Conservation (phyloP, 1,140 invertebrate species). For the Pygmarrhopalites habei region DNA sequence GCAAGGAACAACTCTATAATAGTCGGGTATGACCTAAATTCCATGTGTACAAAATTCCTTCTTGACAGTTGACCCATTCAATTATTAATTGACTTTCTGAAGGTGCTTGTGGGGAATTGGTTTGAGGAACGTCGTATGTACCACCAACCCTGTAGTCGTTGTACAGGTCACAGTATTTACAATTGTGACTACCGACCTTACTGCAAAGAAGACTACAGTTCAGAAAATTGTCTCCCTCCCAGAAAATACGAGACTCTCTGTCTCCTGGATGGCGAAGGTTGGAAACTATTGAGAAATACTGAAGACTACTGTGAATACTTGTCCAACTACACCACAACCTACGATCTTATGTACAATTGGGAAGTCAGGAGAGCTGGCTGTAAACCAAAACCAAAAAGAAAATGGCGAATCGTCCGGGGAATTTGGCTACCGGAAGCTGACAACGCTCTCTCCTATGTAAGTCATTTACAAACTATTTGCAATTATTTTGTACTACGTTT, state of each 20-base stretch:
- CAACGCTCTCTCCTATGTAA: slow-evolving; percentile 30
- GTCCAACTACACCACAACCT: slow-evolving; percentile 34
- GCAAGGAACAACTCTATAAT: too few species aligned
- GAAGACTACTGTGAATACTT: slow-evolving; percentile 33
- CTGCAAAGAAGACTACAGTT: neutral
- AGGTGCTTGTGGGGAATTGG: slow-evolving; percentile 29
- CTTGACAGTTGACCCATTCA: too few species aligned
- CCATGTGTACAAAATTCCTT: too few species aligned
- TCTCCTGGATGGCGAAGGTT: slow-evolving; percentile 8
- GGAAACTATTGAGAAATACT: slow-evolving; percentile 19
- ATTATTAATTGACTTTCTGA: neutral
- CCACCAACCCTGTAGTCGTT: slow-evolving; percentile 23
- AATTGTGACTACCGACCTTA: slow-evolving; percentile 21
- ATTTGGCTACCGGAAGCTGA: slow-evolving; percentile 29
- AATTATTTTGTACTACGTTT: neutral
- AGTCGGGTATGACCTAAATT: too few species aligned
- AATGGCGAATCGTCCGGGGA: slow-evolving; percentile 23
- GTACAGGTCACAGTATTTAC: slow-evolving; percentile 26
- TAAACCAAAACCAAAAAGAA: slow-evolving; percentile 18
- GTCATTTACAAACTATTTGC: neutral
- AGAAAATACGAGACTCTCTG: neutral
- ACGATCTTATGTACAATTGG: slow-evolving; percentile 37
- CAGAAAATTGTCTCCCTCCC: slow-evolving; percentile 9
- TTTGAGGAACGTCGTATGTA: slow-evolving; percentile 35
- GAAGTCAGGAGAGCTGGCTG: slow-evolving; percentile 27